Percentiles rank a stretch among this genome's conserved stretches.
Conservation (phyloP, 2,888 invertebrate genomes). For the Deroplatys truncata region DNA sequence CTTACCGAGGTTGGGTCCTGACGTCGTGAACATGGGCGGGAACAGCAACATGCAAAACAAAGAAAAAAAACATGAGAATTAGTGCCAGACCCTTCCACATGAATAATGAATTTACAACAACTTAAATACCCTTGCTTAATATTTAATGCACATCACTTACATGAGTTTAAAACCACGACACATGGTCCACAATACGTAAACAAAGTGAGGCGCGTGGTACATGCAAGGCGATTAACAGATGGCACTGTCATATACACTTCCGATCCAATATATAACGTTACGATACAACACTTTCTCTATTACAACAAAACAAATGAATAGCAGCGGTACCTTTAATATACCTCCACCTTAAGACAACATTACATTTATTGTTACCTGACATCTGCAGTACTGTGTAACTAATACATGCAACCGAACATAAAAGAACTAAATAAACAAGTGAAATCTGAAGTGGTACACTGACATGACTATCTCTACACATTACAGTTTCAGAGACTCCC, state of each 20-base stretch:
- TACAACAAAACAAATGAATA: too few species aligned
- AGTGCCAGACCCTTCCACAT: neutral
- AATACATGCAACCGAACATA: too few species aligned
- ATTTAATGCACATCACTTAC: neutral
- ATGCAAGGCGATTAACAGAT: neutral
- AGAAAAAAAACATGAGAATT: neutral
- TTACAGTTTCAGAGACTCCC: too few species aligned
- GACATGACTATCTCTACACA: too few species aligned
- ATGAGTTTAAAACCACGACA: neutral
- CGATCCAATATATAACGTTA: neutral
- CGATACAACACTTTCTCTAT: too few species aligned
- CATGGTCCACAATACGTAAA: neutral
- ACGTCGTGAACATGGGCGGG: neutral
- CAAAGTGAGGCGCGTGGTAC: neutral
- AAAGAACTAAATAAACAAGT: too few species aligned
- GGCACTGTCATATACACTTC: neutral
- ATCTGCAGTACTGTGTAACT: too few species aligned
- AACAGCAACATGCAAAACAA: neutral
- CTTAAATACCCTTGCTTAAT: neutral
- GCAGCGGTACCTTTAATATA: too few species aligned
- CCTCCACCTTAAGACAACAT: too few species aligned
- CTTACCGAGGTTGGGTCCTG: slow-evolving; percentile 11
- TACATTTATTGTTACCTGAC: too few species aligned
- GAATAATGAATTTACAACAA: neutral
- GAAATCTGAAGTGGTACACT: too few species aligned